A percentile compares a stretch with the other conserved stretches of the same genome.
These are phyloP conservation scores for Carassius carassius DNA, from an alignment of 2,113 vertebrate species.

Conservation along the genomic window DNA sequence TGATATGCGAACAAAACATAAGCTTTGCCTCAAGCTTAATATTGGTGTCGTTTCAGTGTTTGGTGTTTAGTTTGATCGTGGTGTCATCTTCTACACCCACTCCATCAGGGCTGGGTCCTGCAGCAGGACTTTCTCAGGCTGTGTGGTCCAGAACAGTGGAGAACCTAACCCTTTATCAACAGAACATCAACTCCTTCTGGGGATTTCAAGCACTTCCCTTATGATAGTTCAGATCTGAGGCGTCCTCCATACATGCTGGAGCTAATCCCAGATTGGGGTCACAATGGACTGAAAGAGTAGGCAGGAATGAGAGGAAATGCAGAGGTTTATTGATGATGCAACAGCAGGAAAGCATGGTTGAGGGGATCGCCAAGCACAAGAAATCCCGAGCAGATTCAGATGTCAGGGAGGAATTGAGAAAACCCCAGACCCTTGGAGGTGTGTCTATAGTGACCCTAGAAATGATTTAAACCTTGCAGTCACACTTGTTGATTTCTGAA, in stretches of 20 bases:
- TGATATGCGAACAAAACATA: not conserved
- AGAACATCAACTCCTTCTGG: conserved; percentile 65
- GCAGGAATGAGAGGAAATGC: conserved; percentile 42
- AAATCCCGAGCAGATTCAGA: not conserved
- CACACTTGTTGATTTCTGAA: not conserved
- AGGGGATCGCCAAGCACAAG: not conserved
- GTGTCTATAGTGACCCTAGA: not conserved
- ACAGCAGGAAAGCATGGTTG: not conserved
- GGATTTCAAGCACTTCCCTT: conserved; percentile 62
- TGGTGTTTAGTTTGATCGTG: conserved; percentile 11
- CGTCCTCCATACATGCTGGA: conserved; percentile 40
- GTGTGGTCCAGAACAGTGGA: conserved; percentile 76
- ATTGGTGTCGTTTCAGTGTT: not conserved
- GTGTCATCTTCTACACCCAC: conserved; percentile 53
- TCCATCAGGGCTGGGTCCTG: conserved; percentile 72
- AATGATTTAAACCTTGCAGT: not conserved
- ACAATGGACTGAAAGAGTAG: conserved; percentile 50
- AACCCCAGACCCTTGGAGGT: conserved; percentile 1
- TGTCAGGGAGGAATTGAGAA: not conserved
- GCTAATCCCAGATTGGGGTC: conserved; percentile 56
- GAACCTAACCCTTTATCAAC: conserved; percentile 81
- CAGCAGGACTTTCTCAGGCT: conserved; percentile 70
- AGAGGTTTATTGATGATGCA: conserved; percentile 59
- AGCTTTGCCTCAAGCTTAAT: no score
- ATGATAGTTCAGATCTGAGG: conserved; percentile 54